Evolutionary conservation across 2,113 vertebrate species (phyloP).

Genomic region (Piaya cayana): DNA sequence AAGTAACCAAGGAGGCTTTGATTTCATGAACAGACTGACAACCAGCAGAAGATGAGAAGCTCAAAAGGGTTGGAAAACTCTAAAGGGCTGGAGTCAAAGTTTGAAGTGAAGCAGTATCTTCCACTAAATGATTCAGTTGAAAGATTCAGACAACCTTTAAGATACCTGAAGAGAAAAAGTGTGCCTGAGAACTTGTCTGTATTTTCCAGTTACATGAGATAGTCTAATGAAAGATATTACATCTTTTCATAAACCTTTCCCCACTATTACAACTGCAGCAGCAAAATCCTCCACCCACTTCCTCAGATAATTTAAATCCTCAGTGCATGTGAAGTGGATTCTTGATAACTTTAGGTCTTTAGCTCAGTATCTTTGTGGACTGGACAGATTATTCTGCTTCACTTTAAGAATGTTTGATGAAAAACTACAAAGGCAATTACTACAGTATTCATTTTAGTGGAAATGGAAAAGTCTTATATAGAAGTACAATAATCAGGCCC

Average conservation of each 20-base stretch:
- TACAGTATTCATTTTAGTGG: background rate
- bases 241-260: background rate
- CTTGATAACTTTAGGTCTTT: background rate
- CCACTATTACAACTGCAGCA: background rate
- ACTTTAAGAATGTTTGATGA: background rate
- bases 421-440: background rate
- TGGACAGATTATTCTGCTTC: background rate
- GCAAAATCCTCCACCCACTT: background rate
- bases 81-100: background rate
- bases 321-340: background rate
- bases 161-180: background rate
- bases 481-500: background rate
- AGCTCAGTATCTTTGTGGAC: background rate
- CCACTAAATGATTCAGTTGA: background rate
- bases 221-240: background rate
- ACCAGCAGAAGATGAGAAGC: background rate
- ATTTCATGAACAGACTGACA: background rate
- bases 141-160: background rate
- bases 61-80: background rate
- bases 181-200: background rate
- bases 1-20: background rate
- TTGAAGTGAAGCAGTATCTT: background rate
- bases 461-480: background rate
- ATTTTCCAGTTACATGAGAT: background rate
- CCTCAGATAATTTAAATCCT: background rate